These are phyloP conservation scores for Agrotis exclamationis DNA, from an alignment of 2,888 invertebrate species.

Conservation along the genomic window DNA sequence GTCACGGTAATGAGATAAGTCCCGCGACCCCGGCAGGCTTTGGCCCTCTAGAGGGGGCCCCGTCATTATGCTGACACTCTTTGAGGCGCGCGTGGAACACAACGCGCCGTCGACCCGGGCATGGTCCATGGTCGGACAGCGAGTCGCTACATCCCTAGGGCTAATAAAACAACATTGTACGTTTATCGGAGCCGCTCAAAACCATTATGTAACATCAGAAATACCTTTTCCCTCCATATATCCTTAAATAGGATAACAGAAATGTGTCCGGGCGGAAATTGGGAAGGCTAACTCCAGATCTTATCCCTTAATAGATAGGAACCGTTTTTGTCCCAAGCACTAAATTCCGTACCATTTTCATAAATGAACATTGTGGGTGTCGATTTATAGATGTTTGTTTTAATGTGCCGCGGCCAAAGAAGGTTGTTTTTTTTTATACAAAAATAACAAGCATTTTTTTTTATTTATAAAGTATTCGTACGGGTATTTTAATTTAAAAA, in stretches of 20 bases:
- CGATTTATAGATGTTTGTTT: neutral
- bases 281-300: slow-evolving; percentile 49
- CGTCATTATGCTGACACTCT: too few species aligned
- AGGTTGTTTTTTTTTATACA: too few species aligned
- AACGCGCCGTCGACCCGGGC: too few species aligned
- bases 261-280: slow-evolving; percentile 53
- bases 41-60: too few species aligned
- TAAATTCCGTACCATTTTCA: slow-evolving; percentile 38
- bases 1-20: too few species aligned
- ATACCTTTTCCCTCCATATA: slow-evolving; percentile 33
- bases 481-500: too few species aligned
- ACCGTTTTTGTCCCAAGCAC: slow-evolving; percentile 43
- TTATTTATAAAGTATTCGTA: too few species aligned
- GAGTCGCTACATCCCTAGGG: neutral
- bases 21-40: too few species aligned
- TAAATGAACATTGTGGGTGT: slow-evolving; percentile 2
- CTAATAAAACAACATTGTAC: slow-evolving; percentile 12
- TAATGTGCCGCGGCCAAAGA: neutral
- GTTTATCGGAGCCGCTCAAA: slow-evolving; percentile 1
- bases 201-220: slow-evolving; percentile 23
- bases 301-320: slow-evolving; percentile 52
- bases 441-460: too few species aligned
- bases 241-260: slow-evolving; percentile 39
- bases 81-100: too few species aligned
- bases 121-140: too few species aligned